Evolutionary conservation across 1,140 invertebrate genomes (phyloP), one percentile per base, ranked within the genome.

Genomic region (Oedothorax gibbosus): DNA sequence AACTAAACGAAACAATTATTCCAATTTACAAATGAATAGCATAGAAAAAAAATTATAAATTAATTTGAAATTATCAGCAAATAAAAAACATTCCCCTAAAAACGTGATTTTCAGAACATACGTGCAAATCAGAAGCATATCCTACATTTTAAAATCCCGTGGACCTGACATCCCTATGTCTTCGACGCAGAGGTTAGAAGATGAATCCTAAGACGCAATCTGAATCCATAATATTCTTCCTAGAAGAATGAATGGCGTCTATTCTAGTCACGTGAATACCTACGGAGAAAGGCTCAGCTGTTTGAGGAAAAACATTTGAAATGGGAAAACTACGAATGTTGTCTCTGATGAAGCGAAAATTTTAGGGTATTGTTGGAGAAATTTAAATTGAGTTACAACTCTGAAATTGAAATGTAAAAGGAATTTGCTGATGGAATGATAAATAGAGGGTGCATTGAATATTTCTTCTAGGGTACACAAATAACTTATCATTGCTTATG

Each of bases 211-310:
- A 51, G 2, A 18, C 69, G 18, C 54, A 35, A n/a, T 51, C n/a
- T 71, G 69, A 71, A 71, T 71, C 14, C 54, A 18, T 53, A 71
- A 71, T 71, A 71, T 71, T 20, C n/a, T 5, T 71, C 15, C 50
- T 21, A 7, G 50, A 18, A 53, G 50, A 18, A 51, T 35, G 35
- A 35, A 71, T 20, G 20, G 51, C 54, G 49, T 71, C 20, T 15
- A 71, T 21, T 15, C 69, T 10, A 71, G 69, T 71, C 69, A 71
- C 69, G 69, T 8, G 69, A 71, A 18, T 35, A 5, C 50, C 69
- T 18, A 71, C 21, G 15, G 9, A 71, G 50, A 51, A 51, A 71
- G 69, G 69, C 69, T 71, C 69, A 71, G 69, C 69, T 71, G 69
- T 71, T 71, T 71, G 15, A 15, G 20, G 20, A 18, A 9, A n/a